Base-by-base conservation (phyloP, 2,888 invertebrate genomes). In the Diachrysia chrysitis region DNA sequence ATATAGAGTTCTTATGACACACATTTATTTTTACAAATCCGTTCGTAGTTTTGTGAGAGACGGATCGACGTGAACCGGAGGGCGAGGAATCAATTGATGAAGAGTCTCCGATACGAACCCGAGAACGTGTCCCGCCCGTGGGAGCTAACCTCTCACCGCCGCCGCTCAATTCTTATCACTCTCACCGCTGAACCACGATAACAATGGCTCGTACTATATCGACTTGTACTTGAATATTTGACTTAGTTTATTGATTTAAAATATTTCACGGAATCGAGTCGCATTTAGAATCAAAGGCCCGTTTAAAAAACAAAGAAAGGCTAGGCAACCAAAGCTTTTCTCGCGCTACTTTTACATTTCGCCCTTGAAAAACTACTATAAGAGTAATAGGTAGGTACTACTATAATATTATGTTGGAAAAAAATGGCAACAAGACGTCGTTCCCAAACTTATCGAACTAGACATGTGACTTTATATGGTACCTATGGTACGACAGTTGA, bases 21-120 rank as follows among this genome's bases (percentile, higher is more conserved):
- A 42, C 5, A 42, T 32, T 69, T 56, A 21, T 48, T 54, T 59
- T 58, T 42, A 57, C 42, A 37, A 55, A 55, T 66, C 37, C 25
- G 67, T 71, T 67, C 71, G 70, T 74, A 76, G 69, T 68, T 66
- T 72, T 64, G 68, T 74, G 69, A 64, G 60, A 69, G 76, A 66
- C 83, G 86, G 87, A 87, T 85, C 89, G 83, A 79, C 85, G 80
- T 76, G 70, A 83, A 85, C 79, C 71, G 85, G n/a, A 81, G 87
- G 85, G 85, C 74, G 82, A 77, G 69, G 84, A 87, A 93, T 95
- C 95, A 91, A 95, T 95, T 94, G 95, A 95, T 95, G 93, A 92
- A 95, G 94, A 89, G 91, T 71, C 63, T 62, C 66, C 77, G 94
- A 94, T 94, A 93, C 81, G 67, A 69, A n/a, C 53, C 71, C 79